Conservation (phyloP, 2,113 vertebrate genomes). For the Apistogramma diplotaenia region DNA sequence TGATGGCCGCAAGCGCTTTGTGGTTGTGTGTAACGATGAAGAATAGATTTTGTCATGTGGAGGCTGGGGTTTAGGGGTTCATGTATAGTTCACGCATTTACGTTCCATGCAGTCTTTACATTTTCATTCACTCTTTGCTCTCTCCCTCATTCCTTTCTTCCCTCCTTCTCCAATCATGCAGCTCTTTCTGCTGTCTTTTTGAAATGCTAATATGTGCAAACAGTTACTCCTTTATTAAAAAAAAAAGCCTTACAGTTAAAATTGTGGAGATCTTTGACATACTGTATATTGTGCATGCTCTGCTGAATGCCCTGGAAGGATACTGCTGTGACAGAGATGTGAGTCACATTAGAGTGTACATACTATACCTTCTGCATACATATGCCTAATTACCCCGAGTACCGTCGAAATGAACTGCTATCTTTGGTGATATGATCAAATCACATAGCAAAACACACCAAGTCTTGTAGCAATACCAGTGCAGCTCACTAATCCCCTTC, state of each 20-base stretch:
- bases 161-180: neutral
- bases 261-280: neutral
- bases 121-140: slow-evolving; percentile 48
- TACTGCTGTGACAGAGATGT: neutral
- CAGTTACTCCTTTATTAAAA: neutral
- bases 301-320: slow-evolving; percentile 4
- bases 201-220: slow-evolving; percentile 13
- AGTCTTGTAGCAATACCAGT: neutral
- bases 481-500: neutral
- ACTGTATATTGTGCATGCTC: neutral
- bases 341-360: slow-evolving; percentile 6
- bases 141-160: neutral
- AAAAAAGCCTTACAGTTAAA: neutral
- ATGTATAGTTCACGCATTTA: slow-evolving; percentile 66
- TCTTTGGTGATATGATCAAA: neutral
- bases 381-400: neutral
- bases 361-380: slow-evolving; percentile 7
- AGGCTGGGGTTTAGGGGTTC: slow-evolving; percentile 80
- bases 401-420: neutral
- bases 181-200: neutral
- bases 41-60: slow-evolving; percentile 73
- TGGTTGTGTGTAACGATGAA: slow-evolving; percentile 62
- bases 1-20: slow-evolving; percentile 44
- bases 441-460: neutral
- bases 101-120: slow-evolving; percentile 70